phyloP scores from a whole-genome alignment of 1,140 invertebrate species.

The Paralvinella palmiformis region DNA sequence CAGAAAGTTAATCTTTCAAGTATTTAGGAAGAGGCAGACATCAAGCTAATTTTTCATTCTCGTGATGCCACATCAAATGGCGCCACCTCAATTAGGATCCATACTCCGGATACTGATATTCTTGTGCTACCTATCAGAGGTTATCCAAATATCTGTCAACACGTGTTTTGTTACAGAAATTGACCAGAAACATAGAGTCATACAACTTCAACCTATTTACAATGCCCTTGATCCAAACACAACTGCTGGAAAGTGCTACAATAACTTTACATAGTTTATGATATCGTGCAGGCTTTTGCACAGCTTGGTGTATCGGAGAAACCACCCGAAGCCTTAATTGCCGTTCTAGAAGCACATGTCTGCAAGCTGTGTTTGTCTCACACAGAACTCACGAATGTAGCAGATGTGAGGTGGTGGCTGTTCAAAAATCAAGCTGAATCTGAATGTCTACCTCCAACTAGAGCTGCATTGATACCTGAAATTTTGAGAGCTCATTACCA shows the following conservation, averaged over 20 bases:
- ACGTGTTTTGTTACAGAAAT: conserved; percentile 12
- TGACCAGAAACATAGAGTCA: neutral
- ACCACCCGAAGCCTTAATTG: neutral
- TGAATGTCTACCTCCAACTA: conserved; percentile 10
- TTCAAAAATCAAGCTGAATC: conserved; percentile 10
- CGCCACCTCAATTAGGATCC: neutral
- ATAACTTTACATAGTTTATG: neutral
- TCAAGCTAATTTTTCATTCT: conserved; percentile 18
- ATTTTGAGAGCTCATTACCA: conserved; percentile 14
- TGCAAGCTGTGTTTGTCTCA: neutral
- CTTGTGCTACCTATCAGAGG: conserved; percentile 10
- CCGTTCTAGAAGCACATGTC: neutral
- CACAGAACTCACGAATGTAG: neutral
- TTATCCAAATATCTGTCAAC: conserved; percentile 1
- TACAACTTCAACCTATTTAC: conserved; percentile 5
- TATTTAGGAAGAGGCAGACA: conserved; percentile 16
- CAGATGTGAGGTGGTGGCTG: neutral
- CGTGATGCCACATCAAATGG: conserved; percentile 15
- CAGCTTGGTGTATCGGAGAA: neutral
- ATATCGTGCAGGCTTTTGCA: neutral
- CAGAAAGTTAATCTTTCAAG: conserved; percentile 1
- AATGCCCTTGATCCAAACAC: neutral
- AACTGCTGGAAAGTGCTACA: conserved; percentile 3
- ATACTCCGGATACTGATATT: conserved; percentile 14
- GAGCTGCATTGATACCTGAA: neutral